Evolutionary conservation across 1,140 invertebrate species (phyloP).

Genomic region (Hormaphis cornu): DNA sequence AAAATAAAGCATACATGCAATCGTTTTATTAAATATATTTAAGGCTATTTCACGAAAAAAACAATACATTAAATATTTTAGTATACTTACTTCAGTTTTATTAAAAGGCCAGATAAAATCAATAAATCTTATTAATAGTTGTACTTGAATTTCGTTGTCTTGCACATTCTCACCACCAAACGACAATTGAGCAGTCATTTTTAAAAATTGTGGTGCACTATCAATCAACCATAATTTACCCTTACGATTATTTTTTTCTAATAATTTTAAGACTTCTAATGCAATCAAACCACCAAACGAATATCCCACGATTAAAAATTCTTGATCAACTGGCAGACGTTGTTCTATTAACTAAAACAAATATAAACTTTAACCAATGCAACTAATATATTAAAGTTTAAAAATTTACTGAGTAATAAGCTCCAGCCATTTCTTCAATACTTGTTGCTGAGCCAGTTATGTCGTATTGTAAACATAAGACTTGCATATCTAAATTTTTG

Average conservation of each 20-base stretch:
- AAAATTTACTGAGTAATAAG: slow-evolving; percentile 42
- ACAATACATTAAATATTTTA: too few relatives aligned
- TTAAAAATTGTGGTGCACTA: slow-evolving; percentile 42
- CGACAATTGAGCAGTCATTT: slow-evolving; percentile 33
- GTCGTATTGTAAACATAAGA: slow-evolving; percentile 57
- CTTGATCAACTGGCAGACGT: slow-evolving; percentile 38
- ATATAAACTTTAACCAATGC: not conserved
- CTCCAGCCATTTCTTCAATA: slow-evolving; percentile 40
- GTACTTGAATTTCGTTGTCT: slow-evolving; percentile 34
- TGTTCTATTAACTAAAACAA: slow-evolving; percentile 16
- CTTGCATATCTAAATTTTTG: slow-evolving; percentile 50
- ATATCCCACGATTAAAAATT: slow-evolving; percentile 54
- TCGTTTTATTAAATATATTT: not conserved
- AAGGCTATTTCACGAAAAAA: too few relatives aligned
- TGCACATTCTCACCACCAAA: slow-evolving; percentile 24
- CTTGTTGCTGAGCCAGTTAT: slow-evolving; percentile 39
- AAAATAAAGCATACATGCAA: slow-evolving; percentile 1
- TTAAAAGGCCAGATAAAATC: slow-evolving; percentile 36
- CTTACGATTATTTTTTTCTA: slow-evolving; percentile 50
- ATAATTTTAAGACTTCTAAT: slow-evolving; percentile 46
- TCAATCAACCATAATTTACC: slow-evolving; percentile 43
- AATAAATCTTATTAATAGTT: slow-evolving; percentile 35
- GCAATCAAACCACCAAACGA: slow-evolving; percentile 55
- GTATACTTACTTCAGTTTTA: slow-evolving; percentile 32
- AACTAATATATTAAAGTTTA: not conserved